Base-by-base conservation (phyloP, 2,888 invertebrate genomes). In the Cyclophora albipunctata region DNA sequence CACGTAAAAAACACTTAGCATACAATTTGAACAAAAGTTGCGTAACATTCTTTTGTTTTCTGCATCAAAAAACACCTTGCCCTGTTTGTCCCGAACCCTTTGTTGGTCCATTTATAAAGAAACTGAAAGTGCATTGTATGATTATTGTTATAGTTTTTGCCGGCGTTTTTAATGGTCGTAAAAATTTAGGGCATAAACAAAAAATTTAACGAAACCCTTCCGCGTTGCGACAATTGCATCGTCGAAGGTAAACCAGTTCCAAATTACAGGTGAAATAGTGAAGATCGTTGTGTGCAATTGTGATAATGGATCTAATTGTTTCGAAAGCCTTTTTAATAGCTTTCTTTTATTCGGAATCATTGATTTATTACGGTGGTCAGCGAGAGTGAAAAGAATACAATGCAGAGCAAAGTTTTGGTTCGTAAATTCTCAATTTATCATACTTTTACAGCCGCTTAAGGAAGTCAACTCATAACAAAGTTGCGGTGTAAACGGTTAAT, bases 231-330 rank as follows among this genome's bases (percentile, higher is more conserved):
- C 76, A 78, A 81, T 84, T 77, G 74, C 68, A 52, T 55, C 56
- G 57, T 51, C 42, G 51, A 62, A 78, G 76, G 78, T 79, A 71
- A 60, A 65, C 62, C 85, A 88, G 87, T 88, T 70, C 62, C 54
- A 76, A 84, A 83, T 81, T 83, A 81, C 87, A 88, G 87, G 87
- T 87, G 88, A 81, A 65, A 71, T 83, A 77, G 87, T 82, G 79
- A 83, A 85, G 85, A 75, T 84, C 81, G 69, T 71, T 67, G 43
- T 63, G 66, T 68, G 61, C 52, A 53, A 81, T 79, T 84, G 86
- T 85, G 77, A 79, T 87, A 71, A 87, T 84, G 73, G 74, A 52
- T 69, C 60, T 58, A 71, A 73, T 86, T 86, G 82, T 86, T 73
- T 84, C 60, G 44, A 55, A 49, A 65, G 74, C 62, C 67, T 64